Conservation (phyloP, 2,797 vertebrate species). For the Manis pentadactyla region DNA sequence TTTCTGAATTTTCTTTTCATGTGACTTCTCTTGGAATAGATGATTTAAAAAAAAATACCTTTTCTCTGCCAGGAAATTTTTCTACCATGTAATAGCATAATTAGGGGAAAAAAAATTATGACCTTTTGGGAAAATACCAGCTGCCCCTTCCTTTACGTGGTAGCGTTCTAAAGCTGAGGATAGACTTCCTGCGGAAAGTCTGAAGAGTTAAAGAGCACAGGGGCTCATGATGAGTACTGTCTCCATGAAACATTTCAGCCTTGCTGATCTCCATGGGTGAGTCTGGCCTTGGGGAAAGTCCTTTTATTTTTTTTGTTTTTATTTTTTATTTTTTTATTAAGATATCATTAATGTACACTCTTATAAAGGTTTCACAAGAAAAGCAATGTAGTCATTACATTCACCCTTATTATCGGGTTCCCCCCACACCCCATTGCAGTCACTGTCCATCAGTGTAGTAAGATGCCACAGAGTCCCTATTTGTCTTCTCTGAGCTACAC, state of each 20-base stretch:
- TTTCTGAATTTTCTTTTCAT: conserved; percentile 18
- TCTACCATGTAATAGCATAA: not conserved
- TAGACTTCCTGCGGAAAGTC: not conserved
- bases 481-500: too few species aligned
- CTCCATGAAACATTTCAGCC: not conserved
- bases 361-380: too few species aligned
- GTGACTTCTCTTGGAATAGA: not conserved
- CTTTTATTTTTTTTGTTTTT: not conserved
- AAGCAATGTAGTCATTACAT: too few species aligned
- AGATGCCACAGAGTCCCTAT: too few species aligned
- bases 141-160: not conserved
- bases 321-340: too few species aligned
- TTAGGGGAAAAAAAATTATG: conserved; percentile 7
- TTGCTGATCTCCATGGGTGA: not conserved
- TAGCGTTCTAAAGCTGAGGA: not conserved
- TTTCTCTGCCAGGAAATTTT: not conserved
- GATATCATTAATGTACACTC: too few species aligned
- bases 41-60: not conserved
- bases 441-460: too few species aligned
- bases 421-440: too few species aligned
- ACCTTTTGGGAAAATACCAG: not conserved
- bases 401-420: too few species aligned
- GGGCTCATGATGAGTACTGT: not conserved
- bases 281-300: not conserved
- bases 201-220: not conserved